Evolutionary conservation across 2,113 vertebrate species (phyloP).

Genomic region (Aegotheles bennettii): DNA sequence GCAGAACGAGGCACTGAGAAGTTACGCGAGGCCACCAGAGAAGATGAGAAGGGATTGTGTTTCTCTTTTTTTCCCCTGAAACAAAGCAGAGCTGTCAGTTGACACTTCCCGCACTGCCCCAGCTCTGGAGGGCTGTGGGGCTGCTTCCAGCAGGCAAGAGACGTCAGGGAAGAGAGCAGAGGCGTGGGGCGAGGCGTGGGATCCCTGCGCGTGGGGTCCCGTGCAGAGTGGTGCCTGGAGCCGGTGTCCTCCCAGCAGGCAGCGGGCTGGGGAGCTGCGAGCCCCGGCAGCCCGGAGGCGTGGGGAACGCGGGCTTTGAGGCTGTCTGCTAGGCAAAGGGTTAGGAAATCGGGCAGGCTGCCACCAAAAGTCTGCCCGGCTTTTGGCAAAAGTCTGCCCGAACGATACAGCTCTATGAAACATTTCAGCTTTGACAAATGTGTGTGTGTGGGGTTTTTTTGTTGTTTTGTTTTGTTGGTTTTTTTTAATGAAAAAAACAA

Average conservation of each 20-base stretch:
- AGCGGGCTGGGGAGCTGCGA: fast-evolving
- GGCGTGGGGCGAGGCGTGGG: slow-evolving; percentile 11
- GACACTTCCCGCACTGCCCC: slow-evolving; percentile 40
- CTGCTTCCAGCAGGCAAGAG: slow-evolving; percentile 38
- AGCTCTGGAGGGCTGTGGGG: slow-evolving; percentile 13
- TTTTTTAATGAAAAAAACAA: background rate
- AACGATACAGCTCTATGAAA: background rate
- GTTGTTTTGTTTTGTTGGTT: background rate
- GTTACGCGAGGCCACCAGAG: slow-evolving; percentile 37
- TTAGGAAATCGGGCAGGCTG: slow-evolving; percentile 26
- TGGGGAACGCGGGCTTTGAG: background rate
- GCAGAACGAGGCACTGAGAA: slow-evolving; percentile 1
- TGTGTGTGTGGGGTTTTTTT: background rate
- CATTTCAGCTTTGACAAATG: slow-evolving; percentile 27
- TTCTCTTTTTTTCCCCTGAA: slow-evolving; percentile 51
- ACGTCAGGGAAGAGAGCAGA: background rate
- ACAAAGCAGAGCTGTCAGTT: slow-evolving; percentile 65
- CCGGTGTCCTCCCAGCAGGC: background rate
- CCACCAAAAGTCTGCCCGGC: background rate
- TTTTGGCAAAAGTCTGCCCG: slow-evolving; percentile 3
- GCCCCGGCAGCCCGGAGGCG: background rate
- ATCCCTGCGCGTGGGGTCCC: background rate
- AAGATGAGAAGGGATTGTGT: slow-evolving; percentile 58
- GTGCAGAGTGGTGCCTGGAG: background rate
- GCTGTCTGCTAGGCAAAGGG: background rate